Percentiles rank a stretch among this genome's conserved stretches.
These are phyloP conservation scores for Trichomycterus rosablanca DNA, from an alignment of 2,113 vertebrate species.

Conservation along the genomic window DNA sequence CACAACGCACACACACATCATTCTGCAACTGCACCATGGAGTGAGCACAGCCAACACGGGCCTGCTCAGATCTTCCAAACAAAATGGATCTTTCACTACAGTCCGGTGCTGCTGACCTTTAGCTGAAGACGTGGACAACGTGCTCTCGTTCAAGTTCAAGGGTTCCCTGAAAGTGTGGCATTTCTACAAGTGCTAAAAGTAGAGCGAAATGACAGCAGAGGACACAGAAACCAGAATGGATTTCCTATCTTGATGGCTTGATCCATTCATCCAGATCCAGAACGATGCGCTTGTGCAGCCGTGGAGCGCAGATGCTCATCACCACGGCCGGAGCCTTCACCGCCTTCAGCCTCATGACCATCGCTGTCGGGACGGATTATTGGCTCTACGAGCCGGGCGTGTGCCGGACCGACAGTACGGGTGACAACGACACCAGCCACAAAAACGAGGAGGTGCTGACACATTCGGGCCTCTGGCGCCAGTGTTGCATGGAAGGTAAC, in stretches of 20 bases:
- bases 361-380: slow-evolving; percentile 96
- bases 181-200: too few species aligned
- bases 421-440: slow-evolving; percentile 88
- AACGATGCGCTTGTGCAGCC: slow-evolving; percentile 88
- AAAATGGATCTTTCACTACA: too few species aligned
- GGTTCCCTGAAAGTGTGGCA: too few species aligned
- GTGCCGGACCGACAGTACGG: slow-evolving; percentile 82
- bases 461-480: slow-evolving; percentile 93
- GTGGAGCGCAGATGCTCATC: slow-evolving; percentile 89
- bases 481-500: slow-evolving; percentile 93
- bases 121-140: too few species aligned
- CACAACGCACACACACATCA: too few species aligned
- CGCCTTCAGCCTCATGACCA: slow-evolving; percentile 97
- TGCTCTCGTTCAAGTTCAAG: too few species aligned
- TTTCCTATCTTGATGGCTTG: not conserved
- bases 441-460: slow-evolving; percentile 98
- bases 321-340: slow-evolving; percentile 93
- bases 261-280: slow-evolving; percentile 31
- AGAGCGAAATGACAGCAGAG: too few species aligned
- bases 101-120: too few species aligned
- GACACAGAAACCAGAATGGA: not conserved
- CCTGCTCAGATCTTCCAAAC: too few species aligned
- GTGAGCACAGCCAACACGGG: too few species aligned
- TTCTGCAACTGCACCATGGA: too few species aligned
- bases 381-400: slow-evolving; percentile 93